Percentiles rank a stretch among this genome's conserved stretches.
These are phyloP conservation scores for Falco punctatus DNA, from an alignment of 2,113 vertebrate genomes.

Conservation along the genomic window DNA sequence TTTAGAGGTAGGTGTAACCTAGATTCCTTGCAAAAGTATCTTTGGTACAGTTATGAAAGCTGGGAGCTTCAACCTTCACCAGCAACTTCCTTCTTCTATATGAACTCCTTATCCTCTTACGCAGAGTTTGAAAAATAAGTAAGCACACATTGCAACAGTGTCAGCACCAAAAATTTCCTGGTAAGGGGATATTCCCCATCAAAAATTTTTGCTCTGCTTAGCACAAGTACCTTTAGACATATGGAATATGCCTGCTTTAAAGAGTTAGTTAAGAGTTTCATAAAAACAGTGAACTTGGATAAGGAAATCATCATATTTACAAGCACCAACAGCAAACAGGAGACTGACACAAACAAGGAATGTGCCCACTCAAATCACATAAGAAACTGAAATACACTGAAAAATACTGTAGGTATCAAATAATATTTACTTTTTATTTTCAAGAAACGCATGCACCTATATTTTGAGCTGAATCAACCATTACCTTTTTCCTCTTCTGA, in stretches of 20 bases:
- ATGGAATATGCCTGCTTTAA: not conserved
- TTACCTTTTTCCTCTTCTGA: slow-evolving; percentile 98
- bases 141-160: not conserved
- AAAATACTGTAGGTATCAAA: not conserved
- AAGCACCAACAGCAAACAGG: not conserved
- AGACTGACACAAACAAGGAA: not conserved
- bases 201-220: not conserved
- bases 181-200: not conserved
- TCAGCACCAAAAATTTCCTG: not conserved
- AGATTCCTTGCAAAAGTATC: not conserved
- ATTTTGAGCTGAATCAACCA: not conserved
- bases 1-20: not conserved
- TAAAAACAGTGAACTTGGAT: not conserved
- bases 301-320: not conserved
- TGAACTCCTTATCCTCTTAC: not conserved
- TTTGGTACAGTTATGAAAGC: not conserved
- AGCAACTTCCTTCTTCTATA: not conserved
- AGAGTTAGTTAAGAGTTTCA: not conserved
- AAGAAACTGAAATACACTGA: not conserved
- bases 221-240: not conserved
- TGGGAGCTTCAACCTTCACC: not conserved
- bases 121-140: not conserved
- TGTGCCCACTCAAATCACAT: not conserved
- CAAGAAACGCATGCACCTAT: not conserved
- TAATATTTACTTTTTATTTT: not conserved